Evolutionary conservation across 2,888 invertebrate genomes (phyloP), one percentile per base, ranked within the genome.

Genomic region (Caenorhabditis macrosperma): DNA sequence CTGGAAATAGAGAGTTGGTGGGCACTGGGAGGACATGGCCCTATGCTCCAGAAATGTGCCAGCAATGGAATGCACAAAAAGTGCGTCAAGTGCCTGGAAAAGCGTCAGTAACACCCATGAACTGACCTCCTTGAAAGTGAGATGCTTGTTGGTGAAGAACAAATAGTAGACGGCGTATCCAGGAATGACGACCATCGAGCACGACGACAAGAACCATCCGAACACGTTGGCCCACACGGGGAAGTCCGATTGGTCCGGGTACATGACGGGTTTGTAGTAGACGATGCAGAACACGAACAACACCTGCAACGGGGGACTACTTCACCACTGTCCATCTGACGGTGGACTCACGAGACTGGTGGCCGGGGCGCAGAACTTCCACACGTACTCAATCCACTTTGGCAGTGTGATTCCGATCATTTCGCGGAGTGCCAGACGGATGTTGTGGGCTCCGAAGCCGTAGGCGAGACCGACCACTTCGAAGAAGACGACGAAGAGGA

Each of bases 381-480:
- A 96, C 91, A 95, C 94, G 72, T 94, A 93, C 50, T 94, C 92
- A 95, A 95, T 95, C 92, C 95, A 95, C 84, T 94, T 91, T 0
- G 94, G 94, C 0, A 95, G 95, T 69, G 93, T 92, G 88, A 94
- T 93, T 0, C 95, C 95, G 82, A 95, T 93, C 95, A 95, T 96
- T 90, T 93, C 94, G 89, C 94, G 93, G 67, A 96, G 94, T 90
- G 95, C 95, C 22, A 93, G 92, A 0, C 95, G 94, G 91, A 95
- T 95, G 76, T 94, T 92, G 20, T 93, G 91, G 0, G 93, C 93
- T 9, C 91, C 89, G 90, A 96, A 96, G 87, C 95, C 93, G 95
- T 95, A 96, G 91, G 94, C 95, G 0, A 96, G 95, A 0, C 95
- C 95, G 0, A 95, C 94, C 0, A 95, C 94, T 91, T 96, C 96